These are phyloP conservation scores for Willowsia nigromaculata DNA, from an alignment of 2,888 invertebrate species.

Conservation along the genomic window DNA sequence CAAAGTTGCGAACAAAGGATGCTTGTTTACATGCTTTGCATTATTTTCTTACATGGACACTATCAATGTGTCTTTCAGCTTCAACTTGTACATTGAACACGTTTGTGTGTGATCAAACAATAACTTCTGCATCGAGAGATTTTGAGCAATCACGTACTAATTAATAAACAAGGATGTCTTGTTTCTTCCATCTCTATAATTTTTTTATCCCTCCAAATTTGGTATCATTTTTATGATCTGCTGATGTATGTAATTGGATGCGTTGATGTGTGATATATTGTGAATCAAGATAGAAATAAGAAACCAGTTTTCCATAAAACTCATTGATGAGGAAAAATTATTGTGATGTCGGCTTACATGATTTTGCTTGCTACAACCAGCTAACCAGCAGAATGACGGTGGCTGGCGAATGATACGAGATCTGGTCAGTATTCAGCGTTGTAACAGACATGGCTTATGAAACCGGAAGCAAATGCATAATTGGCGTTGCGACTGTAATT, in stretches of 20 bases:
- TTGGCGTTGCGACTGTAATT: neutral
- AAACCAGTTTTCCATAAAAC: slow-evolving; percentile 60
- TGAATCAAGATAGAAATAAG: neutral
- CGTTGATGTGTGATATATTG: neutral
- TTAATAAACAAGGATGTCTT: slow-evolving; percentile 54
- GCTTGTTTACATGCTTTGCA: too few relatives aligned
- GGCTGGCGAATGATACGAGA: neutral
- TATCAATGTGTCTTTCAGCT: too few relatives aligned
- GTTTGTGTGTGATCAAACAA: too few relatives aligned
- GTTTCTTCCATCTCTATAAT: slow-evolving; percentile 13
- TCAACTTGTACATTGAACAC: too few relatives aligned
- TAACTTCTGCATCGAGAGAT: neutral
- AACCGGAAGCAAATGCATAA: slow-evolving; percentile 43
- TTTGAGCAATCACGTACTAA: slow-evolving; percentile 16
- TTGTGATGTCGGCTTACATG: neutral
- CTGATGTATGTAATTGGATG: too few relatives aligned
- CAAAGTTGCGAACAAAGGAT: too few relatives aligned
- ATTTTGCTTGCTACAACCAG: too few relatives aligned
- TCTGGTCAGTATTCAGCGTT: neutral
- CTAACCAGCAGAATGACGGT: too few relatives aligned
- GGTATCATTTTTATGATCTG: neutral
- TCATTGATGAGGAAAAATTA: slow-evolving; percentile 13
- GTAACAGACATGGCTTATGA: neutral
- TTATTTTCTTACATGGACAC: too few relatives aligned
- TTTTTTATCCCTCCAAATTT: slow-evolving; percentile 1